Evolutionary conservation across 2,888 invertebrate genomes (phyloP).

Genomic region (Dolomedes plantarius): DNA sequence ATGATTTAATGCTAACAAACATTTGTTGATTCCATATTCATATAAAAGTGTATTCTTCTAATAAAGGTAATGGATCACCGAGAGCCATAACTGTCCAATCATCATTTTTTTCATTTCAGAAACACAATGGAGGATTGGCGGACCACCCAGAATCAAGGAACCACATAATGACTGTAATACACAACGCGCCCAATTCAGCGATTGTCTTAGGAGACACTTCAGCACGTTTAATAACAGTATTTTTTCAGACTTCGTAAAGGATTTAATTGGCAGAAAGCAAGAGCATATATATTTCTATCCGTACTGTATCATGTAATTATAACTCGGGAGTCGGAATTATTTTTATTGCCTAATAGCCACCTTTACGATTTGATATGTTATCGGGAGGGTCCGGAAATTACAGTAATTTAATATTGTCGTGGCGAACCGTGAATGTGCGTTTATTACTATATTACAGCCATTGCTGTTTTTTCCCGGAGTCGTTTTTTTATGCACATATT

Average conservation of each 20-base stretch:
- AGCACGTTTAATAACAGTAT: conserved; percentile 37
- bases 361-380: conserved; percentile 27
- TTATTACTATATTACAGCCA: conserved; percentile 11
- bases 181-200: neutral
- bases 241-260: conserved; percentile 31
- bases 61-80: no score
- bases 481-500: neutral
- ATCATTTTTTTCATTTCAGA: neutral
- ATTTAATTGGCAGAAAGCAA: conserved; percentile 39
- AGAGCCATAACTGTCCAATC: neutral
- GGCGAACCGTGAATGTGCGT: neutral
- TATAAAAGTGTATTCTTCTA: no score
- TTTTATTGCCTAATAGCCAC: conserved; percentile 47
- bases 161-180: neutral
- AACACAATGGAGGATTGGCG: neutral
- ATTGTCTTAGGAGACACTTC: conserved; percentile 9
- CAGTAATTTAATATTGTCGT: conserved; percentile 38
- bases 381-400: conserved; percentile 25
- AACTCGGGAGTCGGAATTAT: neutral
- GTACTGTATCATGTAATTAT: neutral
- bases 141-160: neutral
- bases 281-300: neutral
- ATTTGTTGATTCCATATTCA: no score
- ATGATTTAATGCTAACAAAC: no score
- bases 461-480: neutral